phyloP scores from a whole-genome alignment of 2,888 invertebrate genomes.

The Caenorhabditis sp. region DNA sequence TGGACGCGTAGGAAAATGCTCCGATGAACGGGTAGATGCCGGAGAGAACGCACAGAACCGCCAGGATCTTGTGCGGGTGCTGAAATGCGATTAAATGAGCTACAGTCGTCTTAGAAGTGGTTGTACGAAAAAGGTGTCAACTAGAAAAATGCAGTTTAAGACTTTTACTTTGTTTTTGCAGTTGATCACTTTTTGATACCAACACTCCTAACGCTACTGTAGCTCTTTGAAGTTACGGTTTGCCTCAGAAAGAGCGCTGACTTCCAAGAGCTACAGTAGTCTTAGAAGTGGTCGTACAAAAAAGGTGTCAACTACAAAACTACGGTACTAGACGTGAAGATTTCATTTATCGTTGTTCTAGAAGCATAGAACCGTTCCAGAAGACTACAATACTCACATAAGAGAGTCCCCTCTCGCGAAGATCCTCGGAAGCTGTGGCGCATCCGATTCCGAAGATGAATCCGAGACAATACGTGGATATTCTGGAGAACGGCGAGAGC shows the following conservation, averaged over 20 bases:
- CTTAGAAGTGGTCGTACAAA: no score
- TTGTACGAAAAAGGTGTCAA: not conserved
- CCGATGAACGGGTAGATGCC: conserved; percentile 53
- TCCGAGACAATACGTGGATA: conserved; percentile 61
- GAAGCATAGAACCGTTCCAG: no score
- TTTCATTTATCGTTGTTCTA: no score
- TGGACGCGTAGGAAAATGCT: conserved; percentile 52
- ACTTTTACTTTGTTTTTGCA: no score
- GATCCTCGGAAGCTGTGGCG: conserved; percentile 34
- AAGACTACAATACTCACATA: no score
- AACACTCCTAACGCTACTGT: no score
- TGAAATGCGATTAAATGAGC: conserved; percentile 10
- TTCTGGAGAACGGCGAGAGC: conserved; percentile 51
- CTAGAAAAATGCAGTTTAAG: not conserved
- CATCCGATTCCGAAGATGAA: conserved; percentile 67
- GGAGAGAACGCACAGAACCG: conserved; percentile 30
- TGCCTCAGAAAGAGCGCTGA: no score
- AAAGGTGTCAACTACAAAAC: no score
- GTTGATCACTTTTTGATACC: no score
- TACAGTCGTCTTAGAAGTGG: not conserved
- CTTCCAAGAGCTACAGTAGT: no score
- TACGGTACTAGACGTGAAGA: no score
- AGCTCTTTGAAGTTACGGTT: no score
- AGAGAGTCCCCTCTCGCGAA: conserved; percentile 30
- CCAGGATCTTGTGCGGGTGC: conserved; percentile 38